A percentile compares a stretch with the other conserved stretches of the same genome.
Conservation (phyloP, 2,888 invertebrate species). For the Coelinius sp. region DNA sequence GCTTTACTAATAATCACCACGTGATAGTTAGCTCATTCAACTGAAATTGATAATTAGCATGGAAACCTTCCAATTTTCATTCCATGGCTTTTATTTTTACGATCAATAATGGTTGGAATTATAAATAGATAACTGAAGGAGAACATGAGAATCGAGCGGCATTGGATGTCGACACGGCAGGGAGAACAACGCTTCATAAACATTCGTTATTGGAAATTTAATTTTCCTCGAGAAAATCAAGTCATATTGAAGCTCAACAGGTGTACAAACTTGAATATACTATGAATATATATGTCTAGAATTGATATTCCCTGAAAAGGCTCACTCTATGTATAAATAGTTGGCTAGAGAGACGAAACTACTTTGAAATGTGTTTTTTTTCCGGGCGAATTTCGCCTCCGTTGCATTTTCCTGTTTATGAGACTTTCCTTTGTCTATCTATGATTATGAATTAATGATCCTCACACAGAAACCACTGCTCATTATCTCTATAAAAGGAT, state of each 20-base stretch:
- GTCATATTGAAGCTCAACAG: neutral
- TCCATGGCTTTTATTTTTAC: slow-evolving; percentile 1
- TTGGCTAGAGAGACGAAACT: neutral
- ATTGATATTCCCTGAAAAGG: neutral
- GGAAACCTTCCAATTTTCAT: neutral
- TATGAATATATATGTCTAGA: neutral
- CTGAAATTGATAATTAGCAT: neutral
- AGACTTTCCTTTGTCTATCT: neutral
- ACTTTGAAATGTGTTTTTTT: neutral
- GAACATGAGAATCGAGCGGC: neutral
- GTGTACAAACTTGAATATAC: neutral
- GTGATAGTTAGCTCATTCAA: neutral
- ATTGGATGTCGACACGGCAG: neutral
- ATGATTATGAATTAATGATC: neutral
- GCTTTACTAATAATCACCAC: neutral
- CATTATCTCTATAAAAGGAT: neutral
- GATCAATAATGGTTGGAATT: slow-evolving; percentile 13
- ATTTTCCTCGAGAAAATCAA: neutral
- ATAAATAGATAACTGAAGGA: neutral
- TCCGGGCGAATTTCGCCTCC: neutral
- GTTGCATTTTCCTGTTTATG: neutral
- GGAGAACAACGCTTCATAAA: neutral
- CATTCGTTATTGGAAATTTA: neutral
- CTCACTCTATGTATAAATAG: neutral
- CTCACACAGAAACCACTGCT: neutral